These are phyloP conservation scores for Chloroceryle inda DNA, from an alignment of 2,797 vertebrate genomes.

Conservation along the genomic window DNA sequence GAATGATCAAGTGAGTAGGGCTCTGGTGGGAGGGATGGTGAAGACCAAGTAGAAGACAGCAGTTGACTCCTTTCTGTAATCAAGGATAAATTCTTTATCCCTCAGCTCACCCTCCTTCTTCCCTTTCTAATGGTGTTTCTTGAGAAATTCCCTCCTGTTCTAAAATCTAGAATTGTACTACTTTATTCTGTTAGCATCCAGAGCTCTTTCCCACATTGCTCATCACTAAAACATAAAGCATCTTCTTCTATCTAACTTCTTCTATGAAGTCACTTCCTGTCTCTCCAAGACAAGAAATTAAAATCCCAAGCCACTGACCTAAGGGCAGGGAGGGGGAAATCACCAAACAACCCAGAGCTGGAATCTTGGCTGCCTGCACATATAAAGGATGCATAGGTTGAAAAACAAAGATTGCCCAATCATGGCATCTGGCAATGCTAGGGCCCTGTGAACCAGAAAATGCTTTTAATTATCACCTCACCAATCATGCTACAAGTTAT, in stretches of 20 bases:
- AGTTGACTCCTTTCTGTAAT: background rate
- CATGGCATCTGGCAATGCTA: slow-evolving; percentile 34
- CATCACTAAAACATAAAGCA: background rate
- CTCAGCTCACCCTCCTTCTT: background rate
- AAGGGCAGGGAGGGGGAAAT: accelerated
- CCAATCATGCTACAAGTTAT: slow-evolving; percentile 64
- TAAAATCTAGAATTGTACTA: background rate
- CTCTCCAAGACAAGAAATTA: background rate
- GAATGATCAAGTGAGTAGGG: background rate
- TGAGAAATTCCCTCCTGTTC: background rate
- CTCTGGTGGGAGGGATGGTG: background rate
- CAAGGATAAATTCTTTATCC: background rate
- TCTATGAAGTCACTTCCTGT: background rate
- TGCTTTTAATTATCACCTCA: slow-evolving; percentile 80
- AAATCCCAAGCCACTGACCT: background rate
- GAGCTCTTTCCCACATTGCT: background rate
- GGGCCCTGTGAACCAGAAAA: slow-evolving; percentile 51
- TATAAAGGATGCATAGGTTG: background rate
- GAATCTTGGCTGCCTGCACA: slow-evolving; percentile 2
- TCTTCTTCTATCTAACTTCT: background rate
- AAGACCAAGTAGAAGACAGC: background rate
- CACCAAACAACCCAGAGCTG: background rate
- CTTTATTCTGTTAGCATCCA: background rate
- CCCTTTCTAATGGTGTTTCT: background rate
- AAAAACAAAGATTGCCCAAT: slow-evolving; percentile 34